Evolutionary conservation across 2,797 vertebrate species (phyloP), one percentile per base, ranked within the genome.

Genomic region (Eremophila alpestris): DNA sequence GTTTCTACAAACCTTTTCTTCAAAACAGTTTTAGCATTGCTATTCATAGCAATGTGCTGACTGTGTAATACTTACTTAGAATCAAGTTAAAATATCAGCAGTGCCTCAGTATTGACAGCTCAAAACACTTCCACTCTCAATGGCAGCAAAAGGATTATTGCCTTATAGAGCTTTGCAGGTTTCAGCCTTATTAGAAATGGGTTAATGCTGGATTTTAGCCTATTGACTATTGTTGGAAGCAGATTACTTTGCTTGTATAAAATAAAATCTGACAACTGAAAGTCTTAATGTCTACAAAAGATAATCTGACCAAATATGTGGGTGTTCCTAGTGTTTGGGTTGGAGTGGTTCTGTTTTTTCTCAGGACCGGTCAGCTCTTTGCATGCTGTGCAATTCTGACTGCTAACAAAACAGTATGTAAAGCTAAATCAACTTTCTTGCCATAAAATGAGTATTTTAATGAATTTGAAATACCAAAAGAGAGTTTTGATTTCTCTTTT

Each of bases 141-240:
- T 55, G 85, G 54, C 38, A 70, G 59, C 45, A 54, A 46, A 93
- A 79, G 84, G 69, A 91, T 96, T 87, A 93, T 87, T 95, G 51
- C 86, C 40, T 89, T 80, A 49, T 13, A 80, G 85, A 79, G 76
- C 54, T 87, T 75, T 80, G 27, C 45, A 38, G 86, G 89, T 93
- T 87, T 88, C 83, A 88, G 51, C 43, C 59, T 34, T 80, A 75
- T 81, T 94, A 89, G 90, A 97, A 96, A 94, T 96, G 88, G 86
- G 90, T 90, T 96, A 96, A 96, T 95, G 89, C 80, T 91, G 93
- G 92, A 96, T 96, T 97, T 94, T 88, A 87, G 73, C 59, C 83
- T 94, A 45, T 85, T 75, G 87, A 87, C 54, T 94, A 40, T 93
- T 93, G 88, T 93, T 83, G 69, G 58, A 96, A 94, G 87, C 70